Percentiles rank a stretch among this genome's conserved stretches.
Conservation (phyloP, 2,888 invertebrate genomes). For the Clanis bilineata region DNA sequence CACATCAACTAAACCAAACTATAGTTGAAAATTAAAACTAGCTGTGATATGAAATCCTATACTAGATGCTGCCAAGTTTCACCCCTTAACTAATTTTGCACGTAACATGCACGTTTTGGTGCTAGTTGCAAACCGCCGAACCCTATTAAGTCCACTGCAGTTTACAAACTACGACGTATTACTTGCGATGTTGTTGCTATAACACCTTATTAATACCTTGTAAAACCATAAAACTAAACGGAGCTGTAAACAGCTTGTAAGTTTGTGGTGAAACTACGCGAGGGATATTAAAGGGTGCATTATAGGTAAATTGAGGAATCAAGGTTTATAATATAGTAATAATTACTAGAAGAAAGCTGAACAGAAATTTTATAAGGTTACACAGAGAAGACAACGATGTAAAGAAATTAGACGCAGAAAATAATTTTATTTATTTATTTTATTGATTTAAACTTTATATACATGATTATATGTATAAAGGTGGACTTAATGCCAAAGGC, state of each 20-base stretch:
- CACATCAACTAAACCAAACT: neutral
- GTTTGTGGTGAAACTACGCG: neutral
- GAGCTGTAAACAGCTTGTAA: neutral
- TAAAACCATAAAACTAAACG: neutral
- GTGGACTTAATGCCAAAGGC: too few relatives aligned
- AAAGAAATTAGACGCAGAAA: too few relatives aligned
- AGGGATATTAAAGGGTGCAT: neutral
- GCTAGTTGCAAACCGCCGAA: constrained; percentile 53
- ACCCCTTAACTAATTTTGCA: constrained; percentile 48
- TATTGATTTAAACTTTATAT: too few relatives aligned
- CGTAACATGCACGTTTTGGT: constrained; percentile 46
- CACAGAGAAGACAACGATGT: too few relatives aligned
- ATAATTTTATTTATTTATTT: too few relatives aligned
- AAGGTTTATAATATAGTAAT: too few relatives aligned
- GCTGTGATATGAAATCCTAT: neutral
- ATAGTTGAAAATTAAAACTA: constrained; percentile 18
- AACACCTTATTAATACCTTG: constrained; percentile 2
- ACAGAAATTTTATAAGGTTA: too few relatives aligned
- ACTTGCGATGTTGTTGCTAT: neutral
- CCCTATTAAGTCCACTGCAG: constrained; percentile 57
- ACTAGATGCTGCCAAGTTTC: constrained; percentile 19
- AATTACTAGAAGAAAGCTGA: too few relatives aligned
- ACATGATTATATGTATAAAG: too few relatives aligned
- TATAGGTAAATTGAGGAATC: neutral
- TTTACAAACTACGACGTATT: constrained; percentile 45